Percentiles rank a stretch among this genome's conserved stretches.
Conservation (phyloP, 2,113 vertebrate genomes). For the Syngnathus floridae region DNA sequence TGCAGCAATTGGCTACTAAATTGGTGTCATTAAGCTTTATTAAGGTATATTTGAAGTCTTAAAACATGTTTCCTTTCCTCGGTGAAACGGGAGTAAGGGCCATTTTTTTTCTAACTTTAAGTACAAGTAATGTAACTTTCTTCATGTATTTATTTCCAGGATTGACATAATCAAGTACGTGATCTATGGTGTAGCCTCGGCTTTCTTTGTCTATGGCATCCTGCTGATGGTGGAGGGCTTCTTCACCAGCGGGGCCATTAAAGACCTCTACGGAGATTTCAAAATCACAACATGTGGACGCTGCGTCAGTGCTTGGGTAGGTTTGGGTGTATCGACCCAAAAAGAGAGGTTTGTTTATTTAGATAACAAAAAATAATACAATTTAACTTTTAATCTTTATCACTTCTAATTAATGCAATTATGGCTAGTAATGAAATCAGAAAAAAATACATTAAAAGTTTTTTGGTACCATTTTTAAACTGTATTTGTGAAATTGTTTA, state of each 20-base stretch:
- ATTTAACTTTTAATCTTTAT: neutral
- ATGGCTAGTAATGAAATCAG: no score
- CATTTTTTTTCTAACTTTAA: no score
- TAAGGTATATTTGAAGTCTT: no score
- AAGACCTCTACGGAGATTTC: conserved; percentile 97
- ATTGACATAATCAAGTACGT: conserved; percentile 99
- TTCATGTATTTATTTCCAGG: conserved; percentile 61
- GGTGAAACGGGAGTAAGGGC: no score
- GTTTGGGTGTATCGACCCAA: conserved; percentile 24
- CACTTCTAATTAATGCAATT: no score
- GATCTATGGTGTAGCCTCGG: conserved; percentile 95
- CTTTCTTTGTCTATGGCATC: conserved; percentile 97
- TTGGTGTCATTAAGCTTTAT: no score
- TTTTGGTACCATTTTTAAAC: no score
- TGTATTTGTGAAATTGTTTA: no score
- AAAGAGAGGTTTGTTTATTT: neutral
- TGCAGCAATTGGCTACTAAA: no score
- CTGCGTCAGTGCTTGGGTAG: conserved; percentile 97
- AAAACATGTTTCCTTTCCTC: no score
- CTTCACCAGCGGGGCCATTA: conserved; percentile 97
- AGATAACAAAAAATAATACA: neutral
- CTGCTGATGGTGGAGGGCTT: conserved; percentile 99
- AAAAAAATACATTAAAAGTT: no score
- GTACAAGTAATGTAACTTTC: no score
- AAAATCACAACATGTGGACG: conserved; percentile 98